A percentile compares a stretch with the other conserved stretches of the same genome.
phyloP scores from a whole-genome alignment of 2,113 vertebrate species.

The Nanger granti region DNA sequence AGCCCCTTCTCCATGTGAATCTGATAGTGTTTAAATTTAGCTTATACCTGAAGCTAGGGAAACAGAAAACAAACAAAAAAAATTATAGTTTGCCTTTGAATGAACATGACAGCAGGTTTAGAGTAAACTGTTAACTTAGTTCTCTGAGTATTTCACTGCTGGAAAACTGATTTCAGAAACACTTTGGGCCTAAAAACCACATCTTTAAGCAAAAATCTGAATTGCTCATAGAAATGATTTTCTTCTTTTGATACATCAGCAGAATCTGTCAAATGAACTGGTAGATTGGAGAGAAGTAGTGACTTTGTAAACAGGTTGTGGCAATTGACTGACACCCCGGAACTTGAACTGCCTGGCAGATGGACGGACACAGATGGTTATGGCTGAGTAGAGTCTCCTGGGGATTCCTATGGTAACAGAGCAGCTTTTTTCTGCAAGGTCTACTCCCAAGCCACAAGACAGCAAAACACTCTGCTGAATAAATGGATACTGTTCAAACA shows the following conservation, averaged over 20 bases:
- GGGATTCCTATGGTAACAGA: neutral
- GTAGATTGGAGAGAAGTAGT: neutral
- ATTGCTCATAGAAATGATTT: neutral
- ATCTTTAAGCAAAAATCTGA: conserved; percentile 46
- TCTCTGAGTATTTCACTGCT: neutral
- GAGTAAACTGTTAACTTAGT: conserved; percentile 1
- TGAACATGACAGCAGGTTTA: neutral
- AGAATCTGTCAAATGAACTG: conserved; percentile 26
- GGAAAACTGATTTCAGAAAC: neutral
- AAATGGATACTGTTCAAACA: neutral
- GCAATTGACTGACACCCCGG: neutral
- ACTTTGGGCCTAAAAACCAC: neutral
- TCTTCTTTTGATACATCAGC: neutral
- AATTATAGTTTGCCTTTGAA: neutral
- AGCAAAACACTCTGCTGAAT: neutral
- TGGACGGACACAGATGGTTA: conserved; percentile 41
- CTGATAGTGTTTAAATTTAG: neutral
- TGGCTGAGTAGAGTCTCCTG: neutral
- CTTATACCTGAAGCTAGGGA: neutral
- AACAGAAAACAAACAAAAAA: neutral
- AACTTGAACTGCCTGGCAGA: neutral
- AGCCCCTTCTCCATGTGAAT: neutral
- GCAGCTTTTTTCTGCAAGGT: neutral
- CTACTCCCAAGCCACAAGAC: neutral
- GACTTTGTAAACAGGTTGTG: neutral